Evolutionary conservation across 64 coral and sea anemone species (phyloP), one percentile per base, ranked within the genome.

Genomic region (Pocillopora verrucosa): DNA sequence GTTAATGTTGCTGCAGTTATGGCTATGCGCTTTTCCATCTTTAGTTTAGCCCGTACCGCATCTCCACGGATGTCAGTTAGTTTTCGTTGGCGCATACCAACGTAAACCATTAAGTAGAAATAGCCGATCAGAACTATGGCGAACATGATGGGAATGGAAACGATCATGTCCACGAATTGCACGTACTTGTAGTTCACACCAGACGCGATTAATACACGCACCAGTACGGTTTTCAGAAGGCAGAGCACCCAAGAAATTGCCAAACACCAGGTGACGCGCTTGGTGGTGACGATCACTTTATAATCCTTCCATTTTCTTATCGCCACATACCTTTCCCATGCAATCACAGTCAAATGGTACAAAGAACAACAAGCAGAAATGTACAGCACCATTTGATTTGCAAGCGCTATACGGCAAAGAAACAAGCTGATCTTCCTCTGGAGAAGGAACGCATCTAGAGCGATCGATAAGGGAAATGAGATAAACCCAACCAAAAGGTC

Each of bases 241-340:
- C 41, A 51, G 41, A 51, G 41, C 41, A 51, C 41, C 82, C 82
- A 85, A 20, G 64, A 36, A 2, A 56, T 22, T n/a, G 24, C 11
- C 9, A 13, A 37, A 12, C 17, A 72, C 10, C 17, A 16, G 45
- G 69, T 85, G 10, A 85, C 64, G 11, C 82, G 82, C 19, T 20
- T n/a, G 51, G 4, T 85, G 34, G 82, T 85, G 82, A 85, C 36
- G 15, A 72, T 22, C 36, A 10, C n/a, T 72, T 84, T 84, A 37
- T 85, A 85, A 5, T 1, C 56, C 15, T 20, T 85, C 82, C 82
- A 85, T 36, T 70, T 56, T 85, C 45, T 57, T 70, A 72, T 57
- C 38, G 82, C 82, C 16, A 85, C 64, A 65, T 72, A 85, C 11
- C 82, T 41, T 9, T 85, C 82, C 65, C 38, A 72, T 16, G 82